Evolutionary conservation across 2,888 invertebrate species (phyloP), one percentile per base, ranked within the genome.

Genomic region (Tinea semifulvella): DNA sequence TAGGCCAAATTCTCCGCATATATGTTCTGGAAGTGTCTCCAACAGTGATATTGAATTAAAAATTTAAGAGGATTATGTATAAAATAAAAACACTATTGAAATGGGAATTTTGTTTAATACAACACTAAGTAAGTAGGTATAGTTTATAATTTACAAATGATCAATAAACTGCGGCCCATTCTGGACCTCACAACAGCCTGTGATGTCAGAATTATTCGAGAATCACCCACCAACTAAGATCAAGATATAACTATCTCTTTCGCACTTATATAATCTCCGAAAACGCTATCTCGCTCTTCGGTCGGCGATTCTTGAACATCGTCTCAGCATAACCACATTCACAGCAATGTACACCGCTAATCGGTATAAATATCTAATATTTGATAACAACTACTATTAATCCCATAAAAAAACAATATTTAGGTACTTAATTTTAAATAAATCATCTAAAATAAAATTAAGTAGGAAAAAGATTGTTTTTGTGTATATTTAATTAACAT

Each of bases 71-170:
- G n/a, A n/a, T n/a, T n/a, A n/a, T n/a, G 22, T n/a, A 13, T 10
- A 5, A 46, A 44, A 49, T 35, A 49, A 47, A 49, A 44, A 44
- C 49, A 48, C 20, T 11, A 14, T 44, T 19, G 61, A 65, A 72
- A 74, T 70, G 76, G 76, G 77, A 77, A 76, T 77, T 77, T 79
- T 67, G 69, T 79, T 80, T 80, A 80, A 77, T 80, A 80, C 76
- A 79, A 80, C 79, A 80, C 79, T 80, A 80, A 76, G 69, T 79
- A 77, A 73, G 73, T 76, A 75, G 77, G n/a, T n/a, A n/a, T 77
- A 70, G 76, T 76, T 79, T 79, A 77, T 76, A 72, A 75, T 40
- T 40, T 40, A 40, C 40, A 40, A 13, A 40, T 38, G 66, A 68
- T 68, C 65, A 66, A 64, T 69, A 65, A 66, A 65, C 53, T 52